These are phyloP conservation scores for Spodoptera picta DNA, from an alignment of 2,888 invertebrate species.

Conservation along the genomic window DNA sequence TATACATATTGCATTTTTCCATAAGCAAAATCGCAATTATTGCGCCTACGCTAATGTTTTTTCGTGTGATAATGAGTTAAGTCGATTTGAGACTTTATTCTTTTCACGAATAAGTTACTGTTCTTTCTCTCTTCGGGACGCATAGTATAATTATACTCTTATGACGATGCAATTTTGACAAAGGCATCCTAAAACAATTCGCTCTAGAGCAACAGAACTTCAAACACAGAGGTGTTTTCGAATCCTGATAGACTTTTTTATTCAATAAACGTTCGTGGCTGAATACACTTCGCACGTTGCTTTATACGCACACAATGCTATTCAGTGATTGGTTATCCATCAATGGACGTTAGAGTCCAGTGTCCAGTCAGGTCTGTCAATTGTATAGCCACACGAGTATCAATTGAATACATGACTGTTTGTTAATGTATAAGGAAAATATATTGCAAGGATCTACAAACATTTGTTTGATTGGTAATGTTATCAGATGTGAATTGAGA, in stretches of 20 bases:
- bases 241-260: slow-evolving; percentile 6
- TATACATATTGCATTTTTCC: too few relatives aligned
- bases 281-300: slow-evolving; percentile 2
- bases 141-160: too few relatives aligned
- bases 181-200: slow-evolving; percentile 6
- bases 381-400: slow-evolving; percentile 16
- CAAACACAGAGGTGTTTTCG: background rate
- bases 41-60: too few relatives aligned
- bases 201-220: background rate
- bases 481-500: too few relatives aligned
- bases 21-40: too few relatives aligned
- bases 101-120: too few relatives aligned
- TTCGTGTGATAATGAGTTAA: too few relatives aligned
- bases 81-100: too few relatives aligned
- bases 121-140: too few relatives aligned
- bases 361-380: background rate
- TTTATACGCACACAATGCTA: slow-evolving; percentile 13
- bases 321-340: slow-evolving; percentile 20
- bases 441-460: background rate
- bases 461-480: too few relatives aligned
- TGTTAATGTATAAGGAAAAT: background rate
- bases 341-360: slow-evolving; percentile 9
- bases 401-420: slow-evolving; percentile 1
- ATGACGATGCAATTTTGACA: background rate
- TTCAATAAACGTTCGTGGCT: slow-evolving; percentile 2